Conservation (phyloP, 2,113 vertebrate species). For the Eleginops maclovinus region DNA sequence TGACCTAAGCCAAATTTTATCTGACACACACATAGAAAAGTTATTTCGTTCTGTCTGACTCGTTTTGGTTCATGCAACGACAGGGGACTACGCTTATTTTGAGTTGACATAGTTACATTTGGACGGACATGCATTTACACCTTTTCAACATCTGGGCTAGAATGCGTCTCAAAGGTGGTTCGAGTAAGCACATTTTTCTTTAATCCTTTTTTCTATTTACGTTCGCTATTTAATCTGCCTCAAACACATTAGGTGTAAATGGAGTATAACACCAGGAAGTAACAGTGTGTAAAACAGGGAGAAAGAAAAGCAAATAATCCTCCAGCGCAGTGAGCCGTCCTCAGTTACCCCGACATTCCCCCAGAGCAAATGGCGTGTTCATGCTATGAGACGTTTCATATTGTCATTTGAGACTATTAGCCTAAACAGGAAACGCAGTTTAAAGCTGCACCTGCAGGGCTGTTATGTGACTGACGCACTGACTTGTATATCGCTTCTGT, state of each 20-base stretch:
- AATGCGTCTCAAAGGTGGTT: not conserved
- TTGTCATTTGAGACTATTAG: conserved; percentile 37
- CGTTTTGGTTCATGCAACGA: too few relatives aligned
- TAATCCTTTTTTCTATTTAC: not conserved
- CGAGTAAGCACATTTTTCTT: not conserved
- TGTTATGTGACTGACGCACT: conserved; percentile 38
- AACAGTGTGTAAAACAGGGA: not conserved
- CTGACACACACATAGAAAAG: too few relatives aligned
- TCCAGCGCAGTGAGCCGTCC: not conserved
- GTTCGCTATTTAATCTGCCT: not conserved
- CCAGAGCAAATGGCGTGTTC: conserved; percentile 1
- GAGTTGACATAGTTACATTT: too few relatives aligned
- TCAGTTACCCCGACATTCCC: conserved; percentile 9
- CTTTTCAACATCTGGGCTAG: not conserved
- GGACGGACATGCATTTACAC: not conserved
- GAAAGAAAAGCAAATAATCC: not conserved
- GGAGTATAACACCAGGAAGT: not conserved
- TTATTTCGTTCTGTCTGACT: too few relatives aligned
- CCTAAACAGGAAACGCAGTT: conserved; percentile 38
- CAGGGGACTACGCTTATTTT: too few relatives aligned
- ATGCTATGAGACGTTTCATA: conserved; percentile 21
- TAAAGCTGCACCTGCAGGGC: conserved; percentile 41
- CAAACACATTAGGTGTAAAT: not conserved
- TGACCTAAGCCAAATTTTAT: too few relatives aligned
- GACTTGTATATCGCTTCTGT: conserved; percentile 40